Base-by-base conservation (phyloP, 2,797 vertebrate species). In the Salarias fasciatus region DNA sequence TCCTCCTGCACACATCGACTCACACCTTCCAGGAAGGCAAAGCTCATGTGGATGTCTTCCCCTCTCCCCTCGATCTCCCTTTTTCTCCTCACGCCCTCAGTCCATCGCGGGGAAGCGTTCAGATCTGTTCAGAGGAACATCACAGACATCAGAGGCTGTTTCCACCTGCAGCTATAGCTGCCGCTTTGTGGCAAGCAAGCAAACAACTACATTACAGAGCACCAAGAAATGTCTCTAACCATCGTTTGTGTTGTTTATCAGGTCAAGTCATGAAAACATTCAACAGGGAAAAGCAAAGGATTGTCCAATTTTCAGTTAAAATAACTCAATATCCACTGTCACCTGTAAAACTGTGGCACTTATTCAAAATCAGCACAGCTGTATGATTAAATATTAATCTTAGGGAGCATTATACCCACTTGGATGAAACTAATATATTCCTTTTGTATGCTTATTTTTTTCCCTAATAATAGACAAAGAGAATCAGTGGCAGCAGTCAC, bases 1-100 rank as follows among this genome's bases (percentile, higher is more conserved):
- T 84, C 75, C 69, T 35, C 48, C 63, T 35, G 6, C 51, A 50
- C 53, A 63, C 36, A 33, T 62, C 56, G 68, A 71, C 53, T 60
- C 52, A 77, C 77, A 77, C 79, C 72, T 87, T 66, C 63, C 46
- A 55, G 55, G 48, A 68, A 63, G 57, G 59, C 49, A 56, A 50
- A 67, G 11, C 33, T 58, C 36, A 54, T 3, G 2, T 28, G 51
- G 40, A 59, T 41, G 24, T 24, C 48, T 46, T 36, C 54, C 54
- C 11, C 5, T 45, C 28, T n/a, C 49, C 9, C n/a, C 15, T 18
- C 13, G 18, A 18, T 24, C 18, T n/a, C 18, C 57, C 6, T 41
- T 47, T 6, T 35, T 15, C 6, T 53, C 54, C 59, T 62, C 55
- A n/a, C 50, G 60, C 60, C 64, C 55, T 74, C 33, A 63, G 63